Conservation (phyloP, 1,140 invertebrate species). For the Drosophila arizonae region DNA sequence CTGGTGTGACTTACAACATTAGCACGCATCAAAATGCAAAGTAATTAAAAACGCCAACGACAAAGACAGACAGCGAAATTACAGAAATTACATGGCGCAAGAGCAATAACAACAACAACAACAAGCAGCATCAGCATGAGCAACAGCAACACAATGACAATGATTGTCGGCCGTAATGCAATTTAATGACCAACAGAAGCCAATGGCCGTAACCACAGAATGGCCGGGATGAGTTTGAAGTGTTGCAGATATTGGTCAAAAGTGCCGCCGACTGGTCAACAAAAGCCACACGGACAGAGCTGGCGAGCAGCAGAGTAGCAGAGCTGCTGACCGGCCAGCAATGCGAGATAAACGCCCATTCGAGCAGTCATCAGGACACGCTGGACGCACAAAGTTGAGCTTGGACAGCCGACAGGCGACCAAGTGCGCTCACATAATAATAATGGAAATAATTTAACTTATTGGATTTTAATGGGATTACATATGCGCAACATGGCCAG, state of each 20-base stretch:
- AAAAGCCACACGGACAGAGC: slow-evolving; percentile 46
- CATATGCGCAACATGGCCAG: slow-evolving; percentile 75
- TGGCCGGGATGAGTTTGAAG: slow-evolving; percentile 62
- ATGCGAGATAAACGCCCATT: slow-evolving; percentile 64
- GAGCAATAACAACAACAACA: slow-evolving; percentile 10
- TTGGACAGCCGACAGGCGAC: slow-evolving; percentile 47
- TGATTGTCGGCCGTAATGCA: slow-evolving; percentile 75
- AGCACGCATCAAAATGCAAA: slow-evolving; percentile 49
- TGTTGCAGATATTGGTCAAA: slow-evolving; percentile 79
- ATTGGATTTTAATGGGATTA: slow-evolving; percentile 82
- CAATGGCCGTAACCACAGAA: slow-evolving; percentile 47
- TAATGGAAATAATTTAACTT: slow-evolving; percentile 82
- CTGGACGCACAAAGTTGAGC: slow-evolving; percentile 35
- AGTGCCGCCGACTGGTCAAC: slow-evolving; percentile 58
- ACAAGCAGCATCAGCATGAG: neutral
- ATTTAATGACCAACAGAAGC: slow-evolving; percentile 67
- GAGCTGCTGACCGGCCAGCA: neutral
- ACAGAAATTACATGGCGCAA: slow-evolving; percentile 49
- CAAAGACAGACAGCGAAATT: slow-evolving; percentile 42
- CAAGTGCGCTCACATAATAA: slow-evolving; percentile 78
- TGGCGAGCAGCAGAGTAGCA: neutral
- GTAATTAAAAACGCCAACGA: slow-evolving; percentile 49
- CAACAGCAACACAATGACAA: slow-evolving; percentile 50
- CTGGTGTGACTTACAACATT: slow-evolving; percentile 29
- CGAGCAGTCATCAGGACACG: slow-evolving; percentile 50